These are phyloP conservation scores for Andrena bicolor DNA, from an alignment of 2,888 invertebrate genomes.

Conservation along the genomic window DNA sequence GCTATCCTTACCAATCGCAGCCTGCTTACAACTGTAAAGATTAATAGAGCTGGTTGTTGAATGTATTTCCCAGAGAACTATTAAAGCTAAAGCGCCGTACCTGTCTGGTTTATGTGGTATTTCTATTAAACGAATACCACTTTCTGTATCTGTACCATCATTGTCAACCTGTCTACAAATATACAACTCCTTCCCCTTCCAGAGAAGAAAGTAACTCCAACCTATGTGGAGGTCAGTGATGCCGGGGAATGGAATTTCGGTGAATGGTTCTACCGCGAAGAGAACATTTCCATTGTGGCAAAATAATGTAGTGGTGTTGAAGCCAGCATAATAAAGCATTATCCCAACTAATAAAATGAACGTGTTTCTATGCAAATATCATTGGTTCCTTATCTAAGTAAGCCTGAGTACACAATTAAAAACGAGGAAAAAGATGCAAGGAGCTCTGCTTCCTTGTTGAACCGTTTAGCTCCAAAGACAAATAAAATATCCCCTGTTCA, in stretches of 20 bases:
- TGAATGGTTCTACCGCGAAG: conserved; percentile 70
- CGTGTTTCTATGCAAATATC: neutral
- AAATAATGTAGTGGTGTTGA: conserved; percentile 73
- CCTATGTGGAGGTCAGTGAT: conserved; percentile 79
- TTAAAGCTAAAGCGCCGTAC: conserved; percentile 52
- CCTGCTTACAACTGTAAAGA: conserved; percentile 74
- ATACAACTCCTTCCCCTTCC: conserved; percentile 75
- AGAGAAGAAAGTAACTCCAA: conserved; percentile 82
- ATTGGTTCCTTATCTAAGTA: neutral
- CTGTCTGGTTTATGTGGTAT: conserved; percentile 73
- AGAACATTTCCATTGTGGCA: conserved; percentile 41
- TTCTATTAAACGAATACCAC: conserved; percentile 58
- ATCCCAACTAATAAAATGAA: too few species aligned
- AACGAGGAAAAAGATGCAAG: neutral
- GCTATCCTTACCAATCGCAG: conserved; percentile 73
- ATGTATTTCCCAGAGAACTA: neutral
- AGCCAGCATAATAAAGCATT: conserved; percentile 74
- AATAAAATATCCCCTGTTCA: neutral
- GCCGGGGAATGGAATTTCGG: conserved; percentile 68
- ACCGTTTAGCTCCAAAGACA: neutral
- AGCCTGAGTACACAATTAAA: neutral
- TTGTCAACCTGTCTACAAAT: conserved; percentile 70
- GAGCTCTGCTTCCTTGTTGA: neutral
- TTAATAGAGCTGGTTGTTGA: neutral
- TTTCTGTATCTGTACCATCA: conserved; percentile 17